Percentiles rank a stretch among this genome's conserved stretches.
Evolutionary conservation across 2,888 invertebrate genomes (phyloP).

Genomic region (Metacarcinus magister): DNA sequence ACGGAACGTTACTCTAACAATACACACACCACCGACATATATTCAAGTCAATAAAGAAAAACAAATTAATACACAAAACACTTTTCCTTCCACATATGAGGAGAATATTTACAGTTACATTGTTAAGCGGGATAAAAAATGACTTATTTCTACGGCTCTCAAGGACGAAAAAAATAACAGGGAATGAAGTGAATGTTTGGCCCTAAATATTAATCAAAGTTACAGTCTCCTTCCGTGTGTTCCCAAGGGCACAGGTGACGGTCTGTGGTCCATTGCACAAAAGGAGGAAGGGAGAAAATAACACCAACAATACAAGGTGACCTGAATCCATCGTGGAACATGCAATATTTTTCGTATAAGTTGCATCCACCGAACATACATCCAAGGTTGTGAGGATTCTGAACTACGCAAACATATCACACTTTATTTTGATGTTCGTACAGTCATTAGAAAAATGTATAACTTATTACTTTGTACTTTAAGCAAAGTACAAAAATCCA

Average conservation of each 20-base stretch:
- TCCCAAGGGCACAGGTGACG: background rate
- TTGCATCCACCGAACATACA: background rate
- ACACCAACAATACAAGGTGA: background rate
- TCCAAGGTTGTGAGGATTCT: background rate
- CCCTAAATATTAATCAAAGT: background rate
- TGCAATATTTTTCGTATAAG: background rate
- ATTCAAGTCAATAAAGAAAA: background rate
- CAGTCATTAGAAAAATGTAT: background rate
- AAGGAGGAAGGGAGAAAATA: background rate
- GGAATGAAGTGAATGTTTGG: background rate
- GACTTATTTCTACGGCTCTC: background rate
- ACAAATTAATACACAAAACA: background rate
- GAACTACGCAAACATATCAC: background rate
- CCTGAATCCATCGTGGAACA: background rate
- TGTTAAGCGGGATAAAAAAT: background rate
- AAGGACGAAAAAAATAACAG: background rate
- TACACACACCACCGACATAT: background rate
- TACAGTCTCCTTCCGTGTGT: background rate
- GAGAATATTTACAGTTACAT: background rate
- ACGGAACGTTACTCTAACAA: background rate
- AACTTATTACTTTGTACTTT: background rate
- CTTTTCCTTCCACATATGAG: background rate
- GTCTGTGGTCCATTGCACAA: background rate
- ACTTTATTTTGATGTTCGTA: background rate
- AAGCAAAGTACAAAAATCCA: background rate